Evolutionary conservation across 2,888 invertebrate genomes (phyloP).

Genomic region (Apamea anceps): DNA sequence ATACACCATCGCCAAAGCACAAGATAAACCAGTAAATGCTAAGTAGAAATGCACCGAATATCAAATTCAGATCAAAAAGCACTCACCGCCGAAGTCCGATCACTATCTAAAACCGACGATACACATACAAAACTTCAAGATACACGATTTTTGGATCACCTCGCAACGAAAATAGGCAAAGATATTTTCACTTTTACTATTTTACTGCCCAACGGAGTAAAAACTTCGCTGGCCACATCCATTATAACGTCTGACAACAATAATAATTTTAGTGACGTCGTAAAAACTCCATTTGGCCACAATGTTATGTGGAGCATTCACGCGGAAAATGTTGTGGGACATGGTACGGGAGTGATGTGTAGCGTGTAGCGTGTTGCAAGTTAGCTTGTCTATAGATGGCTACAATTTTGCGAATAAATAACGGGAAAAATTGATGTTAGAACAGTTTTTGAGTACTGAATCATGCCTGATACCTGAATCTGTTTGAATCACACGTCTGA

Average conservation of each 20-base stretch:
- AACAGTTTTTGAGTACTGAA: background rate
- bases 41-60: background rate
- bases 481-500: no score
- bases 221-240: slow-evolving; percentile 63
- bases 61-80: slow-evolving; percentile 20
- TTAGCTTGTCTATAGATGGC: background rate
- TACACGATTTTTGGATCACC: slow-evolving; percentile 17
- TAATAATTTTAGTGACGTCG: slow-evolving; percentile 68
- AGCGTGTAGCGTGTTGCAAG: slow-evolving; percentile 40
- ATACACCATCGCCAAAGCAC: background rate
- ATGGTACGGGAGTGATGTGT: slow-evolving; percentile 23
- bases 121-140: slow-evolving; percentile 18
- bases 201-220: slow-evolving; percentile 63
- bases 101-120: background rate
- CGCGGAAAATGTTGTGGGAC: slow-evolving; percentile 54
- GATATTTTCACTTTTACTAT: slow-evolving; percentile 56
- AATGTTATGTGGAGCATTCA: slow-evolving; percentile 65
- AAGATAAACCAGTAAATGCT: no score
- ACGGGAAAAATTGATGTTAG: background rate
- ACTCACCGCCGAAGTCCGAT: background rate
- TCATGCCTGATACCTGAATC: no score
- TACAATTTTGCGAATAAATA: slow-evolving; percentile 23
- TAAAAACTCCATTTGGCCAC: slow-evolving; percentile 69
- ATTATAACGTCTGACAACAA: slow-evolving; percentile 66
- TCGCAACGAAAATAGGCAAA: background rate